Base-by-base conservation (phyloP, 2,797 vertebrate genomes). In the Sternotherus odoratus region DNA sequence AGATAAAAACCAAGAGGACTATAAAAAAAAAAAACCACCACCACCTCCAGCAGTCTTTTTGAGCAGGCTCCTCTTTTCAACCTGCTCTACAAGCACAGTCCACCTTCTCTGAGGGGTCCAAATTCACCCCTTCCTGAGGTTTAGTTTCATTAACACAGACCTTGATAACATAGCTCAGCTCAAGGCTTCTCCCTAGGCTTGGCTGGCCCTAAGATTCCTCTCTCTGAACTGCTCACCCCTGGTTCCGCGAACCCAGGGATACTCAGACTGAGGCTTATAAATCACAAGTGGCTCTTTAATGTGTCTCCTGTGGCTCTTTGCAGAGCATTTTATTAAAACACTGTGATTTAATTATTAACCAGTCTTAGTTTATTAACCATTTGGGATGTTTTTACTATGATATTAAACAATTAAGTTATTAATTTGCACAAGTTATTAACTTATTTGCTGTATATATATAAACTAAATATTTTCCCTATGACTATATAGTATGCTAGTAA, bases 11-110 rank as follows among this genome's bases (percentile, higher is more conserved):
- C 8, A 17, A 83, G 8, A 0, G 1, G 48, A 5, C 10, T 17
- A 23, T 48, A 19, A 26, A 77, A 83, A 93, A 77, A 83, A 93
- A 19, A 30, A 49, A 49, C 48, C 12, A 79, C 86, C 5, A 43
- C 43, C 5, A 43, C 50, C 66, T 0, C 0, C 2, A 80, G 50
- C 36, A 92, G 48, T 43, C 56, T 13, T 13, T 56, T 50, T 50
- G n/a, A 79, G 43, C 0, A 0, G 49, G n/a, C 23, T 10, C 1
- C 24, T 30, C 2, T 53, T 16, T 39, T 8, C 79, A 0, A 0
- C 50, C n/a, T 49, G 33, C 26, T 66, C 43, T n/a, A 24, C 1
- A 2, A 53, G 5, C 13, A 63, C 2, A 1, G 17, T 50, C 60
- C 78, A 33, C 0, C 0, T 48, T 15, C 15, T 5, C 0, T 28